These are phyloP conservation scores for Sceloporus tristichus DNA, from an alignment of 2,113 vertebrate genomes.

Conservation along the genomic window DNA sequence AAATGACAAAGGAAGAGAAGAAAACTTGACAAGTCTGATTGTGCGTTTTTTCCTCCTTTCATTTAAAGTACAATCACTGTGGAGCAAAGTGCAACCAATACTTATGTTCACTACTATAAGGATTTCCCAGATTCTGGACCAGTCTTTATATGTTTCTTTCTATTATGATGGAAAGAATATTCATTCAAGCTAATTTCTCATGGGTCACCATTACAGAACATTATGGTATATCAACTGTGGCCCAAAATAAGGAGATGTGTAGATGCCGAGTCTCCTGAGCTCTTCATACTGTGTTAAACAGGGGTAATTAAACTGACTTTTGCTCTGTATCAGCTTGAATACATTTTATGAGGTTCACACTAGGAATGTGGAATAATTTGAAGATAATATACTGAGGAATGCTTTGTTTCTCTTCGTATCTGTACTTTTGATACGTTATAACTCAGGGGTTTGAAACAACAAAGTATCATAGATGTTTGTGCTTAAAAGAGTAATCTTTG, in stretches of 20 bases:
- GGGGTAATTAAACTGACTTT: constrained; percentile 57
- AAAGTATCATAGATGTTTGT: constrained; percentile 77
- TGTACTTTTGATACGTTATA: constrained; percentile 80
- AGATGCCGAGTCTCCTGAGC: constrained; percentile 43
- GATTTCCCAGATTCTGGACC: constrained; percentile 44
- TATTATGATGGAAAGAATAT: constrained; percentile 49
- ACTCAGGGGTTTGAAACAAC: constrained; percentile 84
- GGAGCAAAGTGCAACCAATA: constrained; percentile 82
- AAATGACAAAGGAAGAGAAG: constrained; percentile 17
- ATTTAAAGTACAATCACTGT: constrained; percentile 83
- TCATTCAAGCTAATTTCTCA: constrained; percentile 49
- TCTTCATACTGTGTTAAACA: constrained; percentile 48
- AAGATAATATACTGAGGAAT: constrained; percentile 70
- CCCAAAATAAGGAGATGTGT: constrained; percentile 37
- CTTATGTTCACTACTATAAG: constrained; percentile 73
- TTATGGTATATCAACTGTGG: constrained; percentile 13
- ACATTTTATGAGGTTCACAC: constrained; percentile 62
- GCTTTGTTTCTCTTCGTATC: constrained; percentile 74
- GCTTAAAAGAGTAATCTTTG: constrained; percentile 73
- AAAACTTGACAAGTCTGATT: constrained; percentile 35
- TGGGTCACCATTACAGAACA: constrained; percentile 16
- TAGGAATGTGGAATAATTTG: constrained; percentile 53
- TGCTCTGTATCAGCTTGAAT: constrained; percentile 61
- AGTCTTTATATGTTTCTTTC: constrained; percentile 49
- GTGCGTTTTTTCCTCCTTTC: constrained; percentile 40